Conservation (phyloP, 2,113 vertebrate genomes). For the Mungos mungo region DNA sequence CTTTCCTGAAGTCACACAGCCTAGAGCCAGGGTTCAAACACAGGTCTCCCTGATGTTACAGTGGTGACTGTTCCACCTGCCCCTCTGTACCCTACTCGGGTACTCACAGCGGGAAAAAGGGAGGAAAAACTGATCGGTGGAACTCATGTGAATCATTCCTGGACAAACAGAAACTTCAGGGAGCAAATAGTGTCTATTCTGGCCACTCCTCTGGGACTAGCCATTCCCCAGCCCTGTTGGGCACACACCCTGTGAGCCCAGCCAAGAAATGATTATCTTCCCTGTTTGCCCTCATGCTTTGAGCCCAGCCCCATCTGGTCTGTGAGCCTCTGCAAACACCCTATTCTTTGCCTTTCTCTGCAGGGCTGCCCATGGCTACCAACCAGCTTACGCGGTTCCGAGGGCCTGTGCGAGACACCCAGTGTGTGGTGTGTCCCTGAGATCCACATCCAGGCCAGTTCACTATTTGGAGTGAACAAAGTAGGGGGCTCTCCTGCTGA, state of each 20-base stretch:
- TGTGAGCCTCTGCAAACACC: background rate
- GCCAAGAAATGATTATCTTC: background rate
- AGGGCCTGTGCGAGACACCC: accelerated
- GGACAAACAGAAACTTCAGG: constrained; percentile 41
- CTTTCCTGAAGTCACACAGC: background rate
- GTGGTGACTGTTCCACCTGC: background rate
- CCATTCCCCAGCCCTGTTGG: background rate
- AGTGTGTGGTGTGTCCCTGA: background rate
- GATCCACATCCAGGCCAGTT: background rate
- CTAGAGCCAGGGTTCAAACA: background rate
- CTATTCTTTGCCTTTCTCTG: background rate
- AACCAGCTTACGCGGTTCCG: background rate
- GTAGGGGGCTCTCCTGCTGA: background rate
- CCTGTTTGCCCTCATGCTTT: background rate
- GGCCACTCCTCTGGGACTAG: background rate
- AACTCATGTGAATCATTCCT: constrained; percentile 34
- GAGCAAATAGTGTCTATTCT: background rate
- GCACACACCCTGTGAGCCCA: background rate
- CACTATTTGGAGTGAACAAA: background rate
- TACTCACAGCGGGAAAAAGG: background rate
- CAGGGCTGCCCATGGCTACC: background rate
- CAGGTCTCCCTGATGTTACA: background rate
- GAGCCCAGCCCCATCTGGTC: background rate
- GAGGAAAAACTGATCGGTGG: background rate
- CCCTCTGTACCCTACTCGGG: background rate